phyloP scores from a whole-genome alignment of 2,888 invertebrate species.

The Cephonodes hylas region DNA sequence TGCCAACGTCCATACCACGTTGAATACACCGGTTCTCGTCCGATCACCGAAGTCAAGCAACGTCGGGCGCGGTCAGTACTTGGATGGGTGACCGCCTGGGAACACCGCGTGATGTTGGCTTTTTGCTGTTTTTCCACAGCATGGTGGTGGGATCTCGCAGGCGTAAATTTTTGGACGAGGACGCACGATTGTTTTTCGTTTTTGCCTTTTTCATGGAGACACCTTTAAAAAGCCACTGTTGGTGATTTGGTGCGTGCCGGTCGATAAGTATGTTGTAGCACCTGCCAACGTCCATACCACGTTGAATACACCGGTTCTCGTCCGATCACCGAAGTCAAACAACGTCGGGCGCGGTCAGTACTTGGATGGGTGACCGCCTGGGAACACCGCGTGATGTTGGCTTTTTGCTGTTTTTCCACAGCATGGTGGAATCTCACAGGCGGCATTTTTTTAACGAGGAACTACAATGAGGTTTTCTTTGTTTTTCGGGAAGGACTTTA shows the following conservation, averaged over 20 bases:
- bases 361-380: constrained; percentile 72
- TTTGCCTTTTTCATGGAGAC: too few relatives aligned
- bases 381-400: constrained; percentile 63
- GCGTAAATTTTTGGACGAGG: too few relatives aligned
- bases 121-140: constrained; percentile 38
- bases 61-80: constrained; percentile 70
- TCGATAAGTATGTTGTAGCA: too few relatives aligned
- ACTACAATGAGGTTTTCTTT: too few relatives aligned
- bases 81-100: constrained; percentile 72
- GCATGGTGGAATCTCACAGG: too few relatives aligned
- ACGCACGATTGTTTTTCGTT: too few relatives aligned
- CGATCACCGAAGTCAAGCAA: constrained; percentile 73
- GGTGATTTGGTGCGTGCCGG: too few relatives aligned
- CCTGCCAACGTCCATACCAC: constrained; percentile 38
- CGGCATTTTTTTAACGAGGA: too few relatives aligned
- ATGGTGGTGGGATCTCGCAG: too few relatives aligned
- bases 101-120: constrained; percentile 62
- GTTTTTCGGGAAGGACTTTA: too few relatives aligned
- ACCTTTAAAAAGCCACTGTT: too few relatives aligned
- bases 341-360: constrained; percentile 70
- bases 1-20: constrained; percentile 42
- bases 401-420: constrained; percentile 41
- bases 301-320: constrained; percentile 69
- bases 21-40: constrained; percentile 70
- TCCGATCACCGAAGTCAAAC: constrained; percentile 73